Evolutionary conservation across 2,113 vertebrate species (phyloP).

Genomic region (Polyodon spathula): DNA sequence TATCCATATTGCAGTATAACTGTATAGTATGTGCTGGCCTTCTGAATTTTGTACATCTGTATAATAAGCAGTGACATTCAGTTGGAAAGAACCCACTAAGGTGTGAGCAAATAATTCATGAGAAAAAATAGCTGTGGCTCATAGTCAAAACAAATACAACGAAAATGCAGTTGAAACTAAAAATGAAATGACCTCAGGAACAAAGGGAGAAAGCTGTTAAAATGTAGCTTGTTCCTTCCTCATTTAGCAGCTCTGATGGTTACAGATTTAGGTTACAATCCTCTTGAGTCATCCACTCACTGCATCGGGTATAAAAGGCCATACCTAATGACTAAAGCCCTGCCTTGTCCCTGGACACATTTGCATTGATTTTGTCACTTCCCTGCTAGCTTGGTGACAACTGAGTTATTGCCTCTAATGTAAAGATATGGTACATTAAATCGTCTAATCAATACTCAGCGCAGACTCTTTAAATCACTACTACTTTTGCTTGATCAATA

Average conservation of each 20-base stretch:
- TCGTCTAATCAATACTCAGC: constrained; percentile 32
- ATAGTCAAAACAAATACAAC: too few relatives aligned
- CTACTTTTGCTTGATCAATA: constrained; percentile 27
- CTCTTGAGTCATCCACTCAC: not conserved
- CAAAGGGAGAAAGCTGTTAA: too few relatives aligned
- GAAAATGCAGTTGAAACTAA: too few relatives aligned
- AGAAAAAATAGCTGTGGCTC: too few relatives aligned
- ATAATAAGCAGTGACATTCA: too few relatives aligned
- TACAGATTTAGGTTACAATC: constrained; percentile 1
- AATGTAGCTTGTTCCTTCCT: not conserved
- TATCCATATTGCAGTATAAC: too few relatives aligned
- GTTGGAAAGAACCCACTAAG: too few relatives aligned
- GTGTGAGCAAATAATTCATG: too few relatives aligned
- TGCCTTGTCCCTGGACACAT: constrained; percentile 33
- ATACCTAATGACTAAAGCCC: constrained; percentile 24
- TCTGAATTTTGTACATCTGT: too few relatives aligned
- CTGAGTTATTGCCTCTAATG: constrained; percentile 43
- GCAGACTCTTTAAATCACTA: constrained; percentile 38
- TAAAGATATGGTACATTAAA: constrained; percentile 36
- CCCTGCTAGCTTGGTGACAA: constrained; percentile 26
- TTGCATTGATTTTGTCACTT: constrained; percentile 45
- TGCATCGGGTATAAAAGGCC: constrained; percentile 19
- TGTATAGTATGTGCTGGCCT: too few relatives aligned
- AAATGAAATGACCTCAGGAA: too few relatives aligned
- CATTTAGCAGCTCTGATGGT: not conserved